Conservation (phyloP, 2,888 invertebrate genomes). For the Pseudococcus longispinus region DNA sequence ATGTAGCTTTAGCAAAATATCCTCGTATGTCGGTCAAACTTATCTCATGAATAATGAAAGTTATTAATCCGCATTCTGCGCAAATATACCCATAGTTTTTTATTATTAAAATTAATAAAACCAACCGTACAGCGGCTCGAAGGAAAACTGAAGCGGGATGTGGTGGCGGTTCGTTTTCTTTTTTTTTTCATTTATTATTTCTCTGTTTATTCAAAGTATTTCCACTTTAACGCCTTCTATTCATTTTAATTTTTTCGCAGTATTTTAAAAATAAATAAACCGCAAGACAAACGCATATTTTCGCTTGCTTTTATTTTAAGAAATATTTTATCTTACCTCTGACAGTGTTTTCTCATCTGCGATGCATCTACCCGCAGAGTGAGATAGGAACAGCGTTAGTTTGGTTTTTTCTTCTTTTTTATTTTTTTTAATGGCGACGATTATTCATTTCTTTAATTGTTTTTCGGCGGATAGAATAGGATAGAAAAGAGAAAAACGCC, state of each 20-base stretch:
- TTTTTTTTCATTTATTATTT: slow-evolving; percentile 36
- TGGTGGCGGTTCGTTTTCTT: not conserved
- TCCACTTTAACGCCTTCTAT: slow-evolving; percentile 32
- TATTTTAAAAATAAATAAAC: slow-evolving; percentile 46
- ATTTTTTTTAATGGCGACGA: slow-evolving; percentile 50
- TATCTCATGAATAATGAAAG: slow-evolving; percentile 30
- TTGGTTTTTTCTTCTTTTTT: not conserved
- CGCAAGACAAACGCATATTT: slow-evolving; percentile 36
- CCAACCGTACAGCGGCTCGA: not conserved
- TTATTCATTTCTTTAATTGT: slow-evolving; percentile 56
- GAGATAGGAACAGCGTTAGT: not conserved
- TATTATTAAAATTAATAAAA: slow-evolving; percentile 34
- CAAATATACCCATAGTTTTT: not conserved
- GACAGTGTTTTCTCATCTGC: slow-evolving; percentile 42
- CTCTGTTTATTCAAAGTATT: slow-evolving; percentile 22
- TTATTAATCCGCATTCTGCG: not conserved
- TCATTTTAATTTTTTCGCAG: slow-evolving; percentile 45
- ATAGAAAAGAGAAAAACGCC: slow-evolving; percentile 15
- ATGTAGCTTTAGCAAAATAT: not conserved
- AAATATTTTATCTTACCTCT: slow-evolving; percentile 46
- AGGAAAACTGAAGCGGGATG: not conserved
- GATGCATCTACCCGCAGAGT: not conserved
- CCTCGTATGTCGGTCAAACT: slow-evolving; percentile 14
- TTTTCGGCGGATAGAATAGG: slow-evolving; percentile 33
- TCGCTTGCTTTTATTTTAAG: slow-evolving; percentile 6